phyloP scores from a whole-genome alignment of 2,797 vertebrate species.

The Clarias fuscus region DNA sequence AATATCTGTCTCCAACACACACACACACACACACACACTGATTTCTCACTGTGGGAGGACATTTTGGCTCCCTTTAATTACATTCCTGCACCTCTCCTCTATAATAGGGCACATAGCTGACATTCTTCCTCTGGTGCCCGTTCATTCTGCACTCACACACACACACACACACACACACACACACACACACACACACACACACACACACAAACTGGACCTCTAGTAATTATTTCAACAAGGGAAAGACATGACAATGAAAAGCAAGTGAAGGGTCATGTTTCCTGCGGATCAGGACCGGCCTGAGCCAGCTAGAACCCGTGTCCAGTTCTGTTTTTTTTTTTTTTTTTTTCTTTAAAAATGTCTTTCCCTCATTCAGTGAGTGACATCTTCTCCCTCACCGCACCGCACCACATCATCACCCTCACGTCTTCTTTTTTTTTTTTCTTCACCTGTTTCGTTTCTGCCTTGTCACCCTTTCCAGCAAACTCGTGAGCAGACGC shows the following conservation, averaged over 20 bases:
- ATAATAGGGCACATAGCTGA: slow-evolving; percentile 77
- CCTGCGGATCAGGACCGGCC: slow-evolving; percentile 15
- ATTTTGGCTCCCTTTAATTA: slow-evolving; percentile 69
- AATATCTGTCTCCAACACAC: slow-evolving; percentile 3
- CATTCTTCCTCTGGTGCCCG: slow-evolving; percentile 52
- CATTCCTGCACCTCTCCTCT: slow-evolving; percentile 71
- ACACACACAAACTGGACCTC: slow-evolving; percentile 1
- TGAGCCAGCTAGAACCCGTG: neutral
- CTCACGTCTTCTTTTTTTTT: neutral
- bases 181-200: slow-evolving; percentile 41
- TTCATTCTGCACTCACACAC: slow-evolving; percentile 27
- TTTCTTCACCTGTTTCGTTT: slow-evolving; percentile 46
- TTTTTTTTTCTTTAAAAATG: neutral
- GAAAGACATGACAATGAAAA: slow-evolving; percentile 36
- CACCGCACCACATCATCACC: neutral
- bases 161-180: slow-evolving; percentile 29
- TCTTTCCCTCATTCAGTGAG: slow-evolving; percentile 41
- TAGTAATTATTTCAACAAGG: slow-evolving; percentile 36
- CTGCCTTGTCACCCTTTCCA: slow-evolving; percentile 73
- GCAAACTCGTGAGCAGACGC: slow-evolving; percentile 41
- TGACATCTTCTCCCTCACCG: slow-evolving; percentile 49
- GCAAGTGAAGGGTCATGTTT: slow-evolving; percentile 25
- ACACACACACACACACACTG: slow-evolving; percentile 36
- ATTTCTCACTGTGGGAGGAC: slow-evolving; percentile 62
- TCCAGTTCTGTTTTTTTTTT: slow-evolving; percentile 10